These are phyloP conservation scores for Prosapia bicincta DNA, from an alignment of 2,888 invertebrate species.

Conservation along the genomic window DNA sequence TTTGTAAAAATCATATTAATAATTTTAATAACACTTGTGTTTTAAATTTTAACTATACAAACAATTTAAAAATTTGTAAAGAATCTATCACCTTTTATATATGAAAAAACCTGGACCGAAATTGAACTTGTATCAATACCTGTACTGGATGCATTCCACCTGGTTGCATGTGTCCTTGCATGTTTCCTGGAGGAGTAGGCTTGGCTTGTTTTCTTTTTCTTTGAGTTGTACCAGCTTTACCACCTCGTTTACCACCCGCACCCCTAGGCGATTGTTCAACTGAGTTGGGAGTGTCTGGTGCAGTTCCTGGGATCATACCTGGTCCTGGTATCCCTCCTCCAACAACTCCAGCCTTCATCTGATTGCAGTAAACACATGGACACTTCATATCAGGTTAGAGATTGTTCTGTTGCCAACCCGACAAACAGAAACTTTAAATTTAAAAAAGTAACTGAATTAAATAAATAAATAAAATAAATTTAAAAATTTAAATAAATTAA, in stretches of 20 bases:
- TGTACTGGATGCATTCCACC: slow-evolving; percentile 31
- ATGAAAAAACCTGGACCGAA: background rate
- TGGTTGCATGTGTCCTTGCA: slow-evolving; percentile 10
- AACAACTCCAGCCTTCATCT: slow-evolving; percentile 57
- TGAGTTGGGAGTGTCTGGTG: slow-evolving; percentile 51
- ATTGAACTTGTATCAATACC: too few species aligned
- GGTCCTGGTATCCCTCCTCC: slow-evolving; percentile 30
- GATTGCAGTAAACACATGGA: slow-evolving; percentile 46
- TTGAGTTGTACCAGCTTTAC: slow-evolving; percentile 43
- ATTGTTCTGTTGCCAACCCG: slow-evolving; percentile 16
- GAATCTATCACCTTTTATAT: too few species aligned
- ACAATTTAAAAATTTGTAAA: too few species aligned
- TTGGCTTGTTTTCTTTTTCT: slow-evolving; percentile 41
- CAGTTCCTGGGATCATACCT: slow-evolving; percentile 12
- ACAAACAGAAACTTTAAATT: background rate
- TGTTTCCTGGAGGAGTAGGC: slow-evolving; percentile 26
- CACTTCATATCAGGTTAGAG: slow-evolving; percentile 43
- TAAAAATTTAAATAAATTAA: slow-evolving; percentile 17
- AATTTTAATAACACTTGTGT: too few species aligned
- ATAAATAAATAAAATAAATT: too few species aligned
- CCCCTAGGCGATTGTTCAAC: slow-evolving; percentile 64
- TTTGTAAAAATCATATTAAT: too few species aligned
- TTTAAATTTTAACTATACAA: too few species aligned
- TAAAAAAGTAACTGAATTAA: background rate
- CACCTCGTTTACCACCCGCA: slow-evolving; percentile 42